phyloP scores from a whole-genome alignment of 1,140 invertebrate species.

The Pseudomyrmex flavicornis region DNA sequence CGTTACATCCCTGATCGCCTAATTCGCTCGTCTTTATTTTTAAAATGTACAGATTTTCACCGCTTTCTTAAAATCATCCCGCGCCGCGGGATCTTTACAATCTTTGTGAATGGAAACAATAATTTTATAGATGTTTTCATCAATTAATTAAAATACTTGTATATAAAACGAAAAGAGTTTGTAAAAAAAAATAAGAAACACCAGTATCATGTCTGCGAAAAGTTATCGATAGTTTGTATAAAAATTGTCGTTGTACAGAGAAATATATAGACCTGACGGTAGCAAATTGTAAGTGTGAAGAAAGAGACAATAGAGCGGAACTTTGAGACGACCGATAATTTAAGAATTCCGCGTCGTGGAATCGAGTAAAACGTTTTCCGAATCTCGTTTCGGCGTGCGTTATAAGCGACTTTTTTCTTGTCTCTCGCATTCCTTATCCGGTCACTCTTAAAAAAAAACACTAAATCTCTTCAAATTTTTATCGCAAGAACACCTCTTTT shows the following conservation, averaged over 20 bases:
- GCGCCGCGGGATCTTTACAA: neutral
- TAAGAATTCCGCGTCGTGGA: conserved; percentile 35
- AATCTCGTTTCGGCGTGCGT: conserved; percentile 56
- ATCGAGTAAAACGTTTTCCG: conserved; percentile 45
- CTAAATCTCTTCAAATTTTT: neutral
- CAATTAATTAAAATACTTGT: neutral
- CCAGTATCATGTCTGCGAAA: too few species aligned
- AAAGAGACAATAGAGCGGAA: conserved; percentile 16
- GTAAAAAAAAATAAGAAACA: too few species aligned
- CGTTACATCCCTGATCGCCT: conserved; percentile 66
- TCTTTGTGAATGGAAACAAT: neutral
- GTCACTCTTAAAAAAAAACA: neutral
- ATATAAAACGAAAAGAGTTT: too few species aligned
- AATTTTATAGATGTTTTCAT: neutral
- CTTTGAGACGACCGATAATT: conserved; percentile 13
- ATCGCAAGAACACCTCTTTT: neutral
- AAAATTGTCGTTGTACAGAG: too few species aligned
- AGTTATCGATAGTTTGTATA: too few species aligned
- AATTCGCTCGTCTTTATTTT: conserved; percentile 59
- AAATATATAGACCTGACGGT: neutral
- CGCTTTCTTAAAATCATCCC: neutral
- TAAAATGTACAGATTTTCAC: neutral
- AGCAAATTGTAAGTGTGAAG: neutral
- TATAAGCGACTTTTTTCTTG: conserved; percentile 53
- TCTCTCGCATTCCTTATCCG: conserved; percentile 29